A percentile compares a stretch with the other conserved stretches of the same genome.
Evolutionary conservation across 1,140 invertebrate species (phyloP).

Genomic region (Drosophila guanche): DNA sequence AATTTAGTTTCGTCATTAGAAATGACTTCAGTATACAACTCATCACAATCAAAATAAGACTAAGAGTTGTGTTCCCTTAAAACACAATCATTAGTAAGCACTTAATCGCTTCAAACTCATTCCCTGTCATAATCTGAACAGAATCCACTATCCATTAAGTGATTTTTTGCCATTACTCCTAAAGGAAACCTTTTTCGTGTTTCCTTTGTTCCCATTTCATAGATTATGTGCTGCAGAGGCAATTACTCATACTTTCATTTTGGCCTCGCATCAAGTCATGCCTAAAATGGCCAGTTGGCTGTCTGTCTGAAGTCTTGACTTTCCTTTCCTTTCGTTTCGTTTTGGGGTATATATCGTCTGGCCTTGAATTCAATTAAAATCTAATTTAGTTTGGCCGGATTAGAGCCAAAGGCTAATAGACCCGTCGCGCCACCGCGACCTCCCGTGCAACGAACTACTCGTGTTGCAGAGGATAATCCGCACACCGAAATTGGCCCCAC

Average conservation of each 20-base stretch:
- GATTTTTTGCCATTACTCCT: not conserved
- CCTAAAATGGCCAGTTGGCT: slow-evolving; percentile 35
- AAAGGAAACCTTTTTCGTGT: not conserved
- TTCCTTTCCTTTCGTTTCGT: slow-evolving; percentile 5
- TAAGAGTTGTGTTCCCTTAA: not conserved
- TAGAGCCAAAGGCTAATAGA: slow-evolving; percentile 46
- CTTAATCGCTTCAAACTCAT: too few relatives aligned
- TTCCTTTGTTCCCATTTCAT: not conserved
- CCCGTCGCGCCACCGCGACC: slow-evolving; percentile 5
- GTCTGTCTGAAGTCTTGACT: slow-evolving; percentile 15
- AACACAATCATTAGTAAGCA: not conserved
- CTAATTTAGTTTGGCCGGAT: slow-evolving; percentile 55
- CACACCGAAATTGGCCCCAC: slow-evolving; percentile 17
- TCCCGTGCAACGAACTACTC: slow-evolving; percentile 7
- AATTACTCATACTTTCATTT: slow-evolving; percentile 44
- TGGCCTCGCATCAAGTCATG: slow-evolving; percentile 38
- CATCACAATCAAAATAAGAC: too few relatives aligned
- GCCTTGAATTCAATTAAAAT: slow-evolving; percentile 76
- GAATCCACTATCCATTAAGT: too few relatives aligned
- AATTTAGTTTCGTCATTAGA: too few relatives aligned
- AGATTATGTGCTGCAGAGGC: slow-evolving; percentile 37
- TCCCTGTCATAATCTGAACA: not conserved
- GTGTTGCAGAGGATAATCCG: slow-evolving; percentile 4
- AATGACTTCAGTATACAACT: too few relatives aligned
- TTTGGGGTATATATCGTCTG: slow-evolving; percentile 45